These are phyloP conservation scores for Temnothorax ravouxi DNA, from an alignment of 2,888 invertebrate genomes.

Conservation along the genomic window DNA sequence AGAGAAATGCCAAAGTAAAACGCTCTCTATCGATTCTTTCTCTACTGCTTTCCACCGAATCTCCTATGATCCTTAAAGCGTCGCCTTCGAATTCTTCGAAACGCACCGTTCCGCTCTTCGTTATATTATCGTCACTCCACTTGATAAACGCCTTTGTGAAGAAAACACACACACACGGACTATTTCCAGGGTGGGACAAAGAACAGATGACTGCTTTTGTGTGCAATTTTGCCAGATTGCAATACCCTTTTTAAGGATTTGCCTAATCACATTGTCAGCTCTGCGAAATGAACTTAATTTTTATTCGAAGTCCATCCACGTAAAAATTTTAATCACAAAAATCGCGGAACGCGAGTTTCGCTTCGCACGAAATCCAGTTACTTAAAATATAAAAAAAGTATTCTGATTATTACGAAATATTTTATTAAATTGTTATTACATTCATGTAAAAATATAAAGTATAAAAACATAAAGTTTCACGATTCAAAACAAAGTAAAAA, in stretches of 20 bases:
- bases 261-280: slow-evolving; percentile 21
- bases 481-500: neutral
- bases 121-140: too few relatives aligned
- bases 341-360: neutral
- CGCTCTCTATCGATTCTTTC: too few relatives aligned
- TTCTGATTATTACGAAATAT: neutral
- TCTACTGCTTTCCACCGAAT: too few relatives aligned
- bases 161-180: neutral
- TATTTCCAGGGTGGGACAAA: slow-evolving; percentile 28
- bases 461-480: neutral
- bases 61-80: too few relatives aligned
- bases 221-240: slow-evolving; percentile 23
- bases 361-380: slow-evolving; percentile 8
- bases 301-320: slow-evolving; percentile 19
- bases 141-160: slow-evolving; percentile 44
- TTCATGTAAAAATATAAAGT: neutral
- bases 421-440: neutral
- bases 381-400: neutral
- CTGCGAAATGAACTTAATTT: slow-evolving; percentile 1
- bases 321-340: slow-evolving; percentile 16
- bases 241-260: slow-evolving; percentile 17
- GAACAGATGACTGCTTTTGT: slow-evolving; percentile 34
- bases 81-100: too few relatives aligned
- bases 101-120: too few relatives aligned
- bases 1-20: slow-evolving; percentile 52